Conservation (phyloP, 1,140 invertebrate genomes). For the Melanaphis sacchari region DNA sequence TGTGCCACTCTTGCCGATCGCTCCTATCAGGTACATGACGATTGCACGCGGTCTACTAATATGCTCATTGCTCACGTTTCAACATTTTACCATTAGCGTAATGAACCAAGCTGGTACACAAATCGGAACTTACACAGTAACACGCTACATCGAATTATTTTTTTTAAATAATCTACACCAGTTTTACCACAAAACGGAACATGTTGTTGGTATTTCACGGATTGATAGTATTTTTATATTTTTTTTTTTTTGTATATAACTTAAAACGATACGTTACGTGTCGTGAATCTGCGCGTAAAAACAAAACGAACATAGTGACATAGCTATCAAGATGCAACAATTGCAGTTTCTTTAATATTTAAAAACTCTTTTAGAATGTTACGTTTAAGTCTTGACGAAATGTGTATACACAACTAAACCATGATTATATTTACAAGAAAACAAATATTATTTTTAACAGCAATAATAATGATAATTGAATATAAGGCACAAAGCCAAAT, state of each 20-base stretch:
- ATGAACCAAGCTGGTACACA: not conserved
- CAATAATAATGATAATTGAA: not conserved
- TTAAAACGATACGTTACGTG: no score
- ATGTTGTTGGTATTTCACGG: not conserved
- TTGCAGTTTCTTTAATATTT: not conserved
- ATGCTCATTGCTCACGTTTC: not conserved
- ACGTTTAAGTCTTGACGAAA: not conserved
- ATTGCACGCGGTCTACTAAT: not conserved
- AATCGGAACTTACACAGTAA: not conserved
- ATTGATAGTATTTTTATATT: not conserved
- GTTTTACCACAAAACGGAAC: not conserved
- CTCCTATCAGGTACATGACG: not conserved
- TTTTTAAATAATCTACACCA: not conserved
- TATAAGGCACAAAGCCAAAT: not conserved
- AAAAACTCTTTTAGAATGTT: not conserved
- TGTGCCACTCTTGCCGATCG: not conserved
- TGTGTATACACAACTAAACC: not conserved
- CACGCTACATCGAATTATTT: not conserved
- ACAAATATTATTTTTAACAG: not conserved
- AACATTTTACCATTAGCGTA: conserved; percentile 2
- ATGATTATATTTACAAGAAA: not conserved
- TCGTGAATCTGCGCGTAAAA: not conserved
- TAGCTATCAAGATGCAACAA: not conserved
- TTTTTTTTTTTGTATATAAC: no score
- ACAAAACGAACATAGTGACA: not conserved